phyloP scores from a whole-genome alignment of 2,888 invertebrate species.

The Hypercompe scribonia region DNA sequence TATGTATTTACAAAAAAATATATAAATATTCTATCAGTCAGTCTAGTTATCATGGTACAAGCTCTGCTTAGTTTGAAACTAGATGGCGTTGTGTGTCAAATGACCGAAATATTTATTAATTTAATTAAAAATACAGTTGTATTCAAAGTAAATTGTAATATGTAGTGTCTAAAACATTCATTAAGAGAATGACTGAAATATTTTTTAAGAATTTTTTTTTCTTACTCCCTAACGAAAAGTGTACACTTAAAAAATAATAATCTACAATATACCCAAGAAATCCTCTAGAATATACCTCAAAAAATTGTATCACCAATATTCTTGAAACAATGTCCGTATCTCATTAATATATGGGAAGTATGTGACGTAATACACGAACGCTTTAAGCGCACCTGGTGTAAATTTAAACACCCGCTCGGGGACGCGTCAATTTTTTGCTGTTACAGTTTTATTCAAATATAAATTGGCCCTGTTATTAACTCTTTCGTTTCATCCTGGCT shows the following conservation, averaged over 20 bases:
- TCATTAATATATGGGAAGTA: slow-evolving; percentile 22
- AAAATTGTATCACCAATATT: slow-evolving; percentile 2
- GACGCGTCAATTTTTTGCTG: slow-evolving; percentile 18
- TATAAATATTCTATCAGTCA: too few species aligned
- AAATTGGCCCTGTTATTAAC: slow-evolving; percentile 16
- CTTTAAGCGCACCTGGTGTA: slow-evolving; percentile 19
- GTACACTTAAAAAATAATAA: background rate
- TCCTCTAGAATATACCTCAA: background rate
- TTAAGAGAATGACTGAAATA: too few species aligned
- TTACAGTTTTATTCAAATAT: slow-evolving; percentile 23
- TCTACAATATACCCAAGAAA: background rate
- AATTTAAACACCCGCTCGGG: slow-evolving; percentile 18
- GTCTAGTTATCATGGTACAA: too few species aligned
- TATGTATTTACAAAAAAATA: too few species aligned
- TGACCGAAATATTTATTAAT: too few species aligned
- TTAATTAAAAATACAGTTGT: too few species aligned
- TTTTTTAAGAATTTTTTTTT: too few species aligned
- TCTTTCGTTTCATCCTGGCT: slow-evolving; percentile 2
- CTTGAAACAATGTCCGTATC: background rate
- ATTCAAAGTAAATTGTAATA: too few species aligned
- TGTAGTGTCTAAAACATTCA: too few species aligned
- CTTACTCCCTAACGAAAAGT: too few species aligned
- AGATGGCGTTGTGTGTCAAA: too few species aligned
- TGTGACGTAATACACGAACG: slow-evolving; percentile 13
- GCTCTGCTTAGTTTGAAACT: too few species aligned